Percentiles rank a stretch among this genome's conserved stretches.
Evolutionary conservation across 2,113 vertebrate species (phyloP).

Genomic region (Lepisosteus osseus): DNA sequence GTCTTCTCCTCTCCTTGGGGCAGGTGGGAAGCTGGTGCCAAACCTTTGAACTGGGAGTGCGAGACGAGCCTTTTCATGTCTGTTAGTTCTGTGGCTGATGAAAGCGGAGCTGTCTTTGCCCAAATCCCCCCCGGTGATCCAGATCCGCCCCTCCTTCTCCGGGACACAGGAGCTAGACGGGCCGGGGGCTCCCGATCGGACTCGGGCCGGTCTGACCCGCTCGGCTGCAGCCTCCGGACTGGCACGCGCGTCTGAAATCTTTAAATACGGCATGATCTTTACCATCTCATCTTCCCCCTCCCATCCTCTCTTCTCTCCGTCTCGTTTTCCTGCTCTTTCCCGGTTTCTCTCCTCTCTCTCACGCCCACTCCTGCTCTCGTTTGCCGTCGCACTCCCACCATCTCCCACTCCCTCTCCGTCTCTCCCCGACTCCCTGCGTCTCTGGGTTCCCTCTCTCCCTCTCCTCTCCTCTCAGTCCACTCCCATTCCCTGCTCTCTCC

Average conservation of each 20-base stretch:
- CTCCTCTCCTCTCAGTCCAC: too few species aligned
- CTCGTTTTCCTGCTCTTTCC: not conserved
- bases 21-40: too few species aligned
- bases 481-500: not conserved
- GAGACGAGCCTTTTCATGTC: too few species aligned
- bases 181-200: too few species aligned
- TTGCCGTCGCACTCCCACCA: too few species aligned
- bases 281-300: not conserved
- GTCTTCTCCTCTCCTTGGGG: too few species aligned
- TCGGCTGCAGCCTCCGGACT: not conserved
- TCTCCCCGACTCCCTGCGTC: conserved; percentile 7
- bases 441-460: not conserved
- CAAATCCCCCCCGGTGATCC: too few species aligned
- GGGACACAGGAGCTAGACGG: too few species aligned
- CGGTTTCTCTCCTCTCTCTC: not conserved
- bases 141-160: too few species aligned
- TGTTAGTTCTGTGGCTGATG: too few species aligned
- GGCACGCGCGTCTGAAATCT: not conserved
- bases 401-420: not conserved
- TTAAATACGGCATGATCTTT: not conserved
- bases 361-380: not conserved
- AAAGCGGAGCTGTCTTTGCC: too few species aligned
- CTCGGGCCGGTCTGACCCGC: not conserved
- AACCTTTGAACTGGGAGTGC: too few species aligned
- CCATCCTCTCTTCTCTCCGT: not conserved